Conservation (phyloP, 2,888 invertebrate genomes). For the Subacronicta megacephala region DNA sequence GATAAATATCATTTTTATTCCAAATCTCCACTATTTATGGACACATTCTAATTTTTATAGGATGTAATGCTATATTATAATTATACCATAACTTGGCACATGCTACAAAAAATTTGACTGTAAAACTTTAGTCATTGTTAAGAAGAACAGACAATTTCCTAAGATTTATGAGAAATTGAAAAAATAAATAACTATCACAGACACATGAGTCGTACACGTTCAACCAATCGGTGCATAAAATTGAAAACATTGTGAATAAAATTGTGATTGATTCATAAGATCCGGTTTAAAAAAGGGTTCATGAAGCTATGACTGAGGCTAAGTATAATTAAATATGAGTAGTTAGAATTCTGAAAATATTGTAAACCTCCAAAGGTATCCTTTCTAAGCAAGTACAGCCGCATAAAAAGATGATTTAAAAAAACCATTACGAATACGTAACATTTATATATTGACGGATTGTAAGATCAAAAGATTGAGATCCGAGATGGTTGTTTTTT, state of each 20-base stretch:
- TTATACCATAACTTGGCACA: constrained; percentile 7
- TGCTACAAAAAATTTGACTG: constrained; percentile 17
- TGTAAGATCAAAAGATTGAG: too few species aligned
- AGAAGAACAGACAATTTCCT: constrained; percentile 62
- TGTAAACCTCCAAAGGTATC: too few species aligned
- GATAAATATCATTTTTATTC: too few species aligned
- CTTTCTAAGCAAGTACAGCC: too few species aligned
- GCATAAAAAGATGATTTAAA: too few species aligned
- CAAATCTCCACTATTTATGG: too few species aligned
- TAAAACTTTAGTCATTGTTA: constrained; percentile 82
- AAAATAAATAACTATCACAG: constrained; percentile 88
- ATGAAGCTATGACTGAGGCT: constrained; percentile 58
- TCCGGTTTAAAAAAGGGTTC: constrained; percentile 63
- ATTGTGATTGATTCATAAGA: constrained; percentile 81
- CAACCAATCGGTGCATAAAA: constrained; percentile 76
- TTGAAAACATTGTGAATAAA: constrained; percentile 65
- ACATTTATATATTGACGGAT: too few species aligned
- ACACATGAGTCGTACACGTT: constrained; percentile 82
- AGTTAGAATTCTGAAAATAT: too few species aligned
- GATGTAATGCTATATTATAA: too few species aligned
- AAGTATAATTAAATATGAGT: background rate
- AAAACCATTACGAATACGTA: too few species aligned
- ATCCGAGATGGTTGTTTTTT: too few species aligned
- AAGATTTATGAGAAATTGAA: constrained; percentile 62
- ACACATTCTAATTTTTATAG: too few species aligned